These are phyloP conservation scores for Thrips palmi DNA, from an alignment of 1,140 invertebrate genomes.

Conservation along the genomic window DNA sequence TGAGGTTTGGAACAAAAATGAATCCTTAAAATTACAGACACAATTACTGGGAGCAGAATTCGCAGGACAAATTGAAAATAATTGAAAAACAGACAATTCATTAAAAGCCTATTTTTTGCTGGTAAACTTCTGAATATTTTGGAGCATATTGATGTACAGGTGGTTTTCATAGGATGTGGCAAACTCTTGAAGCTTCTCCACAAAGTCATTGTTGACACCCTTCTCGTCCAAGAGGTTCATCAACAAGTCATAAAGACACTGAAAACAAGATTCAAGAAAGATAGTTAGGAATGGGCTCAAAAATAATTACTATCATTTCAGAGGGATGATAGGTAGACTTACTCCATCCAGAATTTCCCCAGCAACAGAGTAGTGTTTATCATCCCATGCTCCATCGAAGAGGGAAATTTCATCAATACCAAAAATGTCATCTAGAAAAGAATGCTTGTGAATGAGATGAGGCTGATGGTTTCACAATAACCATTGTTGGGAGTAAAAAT, in stretches of 20 bases:
- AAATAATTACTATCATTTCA: neutral
- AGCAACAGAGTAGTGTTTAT: constrained; percentile 67
- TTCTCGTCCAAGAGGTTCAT: constrained; percentile 89
- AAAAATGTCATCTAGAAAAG: constrained; percentile 53
- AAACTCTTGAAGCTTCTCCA: constrained; percentile 64
- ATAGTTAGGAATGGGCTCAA: constrained; percentile 1
- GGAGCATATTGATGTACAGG: constrained; percentile 68
- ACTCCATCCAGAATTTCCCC: constrained; percentile 80
- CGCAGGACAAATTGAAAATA: no score
- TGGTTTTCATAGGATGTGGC: constrained; percentile 80
- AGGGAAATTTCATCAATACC: constrained; percentile 75
- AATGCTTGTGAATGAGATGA: constrained; percentile 6
- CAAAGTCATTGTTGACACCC: constrained; percentile 80
- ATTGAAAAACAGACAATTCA: no score
- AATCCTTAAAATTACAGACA: no score
- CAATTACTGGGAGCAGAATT: no score
- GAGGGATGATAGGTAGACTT: constrained; percentile 23
- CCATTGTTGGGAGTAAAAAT: neutral
- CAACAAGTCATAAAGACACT: constrained; percentile 84
- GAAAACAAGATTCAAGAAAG: constrained; percentile 24
- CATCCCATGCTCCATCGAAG: constrained; percentile 63
- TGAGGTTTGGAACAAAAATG: no score
- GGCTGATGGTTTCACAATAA: constrained; percentile 5
- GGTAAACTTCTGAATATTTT: constrained; percentile 70
- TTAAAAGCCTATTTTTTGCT: constrained; percentile 44